Evolutionary conservation across 2,888 invertebrate species (phyloP), one percentile per base, ranked within the genome.

Genomic region (Cryptus armator): DNA sequence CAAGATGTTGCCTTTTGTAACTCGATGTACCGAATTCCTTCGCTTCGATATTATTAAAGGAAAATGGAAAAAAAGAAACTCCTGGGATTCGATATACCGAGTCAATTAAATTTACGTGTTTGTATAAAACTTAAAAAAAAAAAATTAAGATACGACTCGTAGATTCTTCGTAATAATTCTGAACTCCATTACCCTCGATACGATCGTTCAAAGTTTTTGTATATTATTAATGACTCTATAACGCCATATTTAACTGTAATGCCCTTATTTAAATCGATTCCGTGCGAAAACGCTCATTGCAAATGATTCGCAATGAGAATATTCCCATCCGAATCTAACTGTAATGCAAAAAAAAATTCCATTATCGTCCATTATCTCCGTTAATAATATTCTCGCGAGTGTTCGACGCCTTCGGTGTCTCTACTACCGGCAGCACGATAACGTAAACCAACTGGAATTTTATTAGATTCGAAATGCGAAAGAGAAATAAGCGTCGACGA

Each of bases 401-500:
- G 32, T 62, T 62, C 62, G 62, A 62, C 62, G 32, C 32, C 12
- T 29, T 24, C 12, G 2, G 12, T 14, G 12, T 4, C 59, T 24
- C 24, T 24, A 24, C 24, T 12, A 24, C 3, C 59, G 16, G 10
- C 3, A 6, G 64, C 10, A 48, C 12, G 24, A 37, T 37, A 24
- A 70, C 72, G 68, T n/a, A 51, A 53, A 29, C 51, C 7, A 37
- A 56, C n/a, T 12, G 24, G 44, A 67, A 44, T 62, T n/a, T 62
- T 32, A 75, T 80, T 48, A 48, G 37, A 48, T 43, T 32, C 3
- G 43, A 72, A 37, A 62, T 43, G 62, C 16, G 51, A 71, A 43
- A n/a, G 10, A 10, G 66, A 72, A 71, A 46, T 19, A 43, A 64
- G 24, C n/a, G 43, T 32, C 16, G 51, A 79, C 53, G 19, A 80